Evolutionary conservation across 92 coral and sea anemone genomes (phyloP).

Genomic region (Paragorgia papillata): DNA sequence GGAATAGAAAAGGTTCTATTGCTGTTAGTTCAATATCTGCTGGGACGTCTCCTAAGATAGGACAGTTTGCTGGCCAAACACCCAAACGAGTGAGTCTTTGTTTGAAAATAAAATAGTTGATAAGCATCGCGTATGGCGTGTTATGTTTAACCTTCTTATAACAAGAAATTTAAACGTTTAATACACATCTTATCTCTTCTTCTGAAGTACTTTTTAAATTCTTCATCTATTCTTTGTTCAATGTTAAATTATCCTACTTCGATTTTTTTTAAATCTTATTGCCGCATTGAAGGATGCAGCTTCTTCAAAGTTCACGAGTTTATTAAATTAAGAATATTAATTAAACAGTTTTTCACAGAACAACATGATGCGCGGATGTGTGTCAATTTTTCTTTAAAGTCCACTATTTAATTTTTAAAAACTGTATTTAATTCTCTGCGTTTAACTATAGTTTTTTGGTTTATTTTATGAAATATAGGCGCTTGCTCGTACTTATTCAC

Average conservation of each 20-base stretch:
- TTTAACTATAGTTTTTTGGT: constrained; percentile 36
- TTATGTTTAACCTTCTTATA: constrained; percentile 1
- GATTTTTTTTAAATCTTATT: not conserved
- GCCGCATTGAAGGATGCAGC: too few species aligned
- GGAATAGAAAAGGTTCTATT: constrained; percentile 96
- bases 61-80: constrained; percentile 33
- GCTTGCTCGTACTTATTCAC: constrained; percentile 39
- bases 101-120: constrained; percentile 1
- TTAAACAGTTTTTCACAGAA: too few species aligned
- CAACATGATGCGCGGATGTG: not conserved
- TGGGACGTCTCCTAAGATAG: constrained; percentile 36
- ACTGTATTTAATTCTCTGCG: too few species aligned
- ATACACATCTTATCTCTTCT: not conserved
- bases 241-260: not conserved
- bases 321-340: too few species aligned
- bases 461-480: constrained; percentile 68
- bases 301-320: too few species aligned
- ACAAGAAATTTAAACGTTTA: not conserved
- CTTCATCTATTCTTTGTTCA: not conserved
- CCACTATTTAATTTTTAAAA: too few species aligned
- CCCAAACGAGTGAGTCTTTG: constrained; percentile 40
- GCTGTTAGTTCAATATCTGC: constrained; percentile 91
- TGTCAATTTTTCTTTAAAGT: not conserved
- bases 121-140: not conserved
- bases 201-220: not conserved